A percentile compares a stretch with the other conserved stretches of the same genome.
phyloP scores from a whole-genome alignment of 1,140 invertebrate species.

The Ceratosolen solmsi region DNA sequence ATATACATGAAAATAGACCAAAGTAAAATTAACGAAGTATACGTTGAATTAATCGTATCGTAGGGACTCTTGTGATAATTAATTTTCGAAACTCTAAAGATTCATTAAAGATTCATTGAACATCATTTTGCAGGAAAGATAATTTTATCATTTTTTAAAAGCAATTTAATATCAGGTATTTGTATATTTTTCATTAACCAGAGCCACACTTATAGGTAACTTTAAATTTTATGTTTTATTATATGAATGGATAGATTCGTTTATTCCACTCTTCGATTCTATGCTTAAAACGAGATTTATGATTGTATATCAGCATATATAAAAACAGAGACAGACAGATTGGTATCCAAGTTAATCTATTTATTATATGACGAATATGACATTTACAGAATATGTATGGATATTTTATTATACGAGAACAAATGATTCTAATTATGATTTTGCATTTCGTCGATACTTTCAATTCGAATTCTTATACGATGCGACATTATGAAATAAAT shows the following conservation, averaged over 20 bases:
- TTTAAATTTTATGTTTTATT: no score
- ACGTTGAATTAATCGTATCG: not conserved
- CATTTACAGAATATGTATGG: not conserved
- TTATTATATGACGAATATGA: not conserved
- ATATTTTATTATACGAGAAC: not conserved
- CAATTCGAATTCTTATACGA: not conserved
- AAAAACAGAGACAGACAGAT: not conserved
- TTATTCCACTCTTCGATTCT: no score
- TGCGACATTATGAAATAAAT: not conserved
- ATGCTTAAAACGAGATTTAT: no score
- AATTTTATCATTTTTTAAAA: not conserved
- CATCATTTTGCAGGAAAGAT: not conserved
- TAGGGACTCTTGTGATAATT: not conserved
- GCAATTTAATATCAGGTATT: not conserved
- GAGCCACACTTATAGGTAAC: not conserved
- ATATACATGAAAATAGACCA: not conserved
- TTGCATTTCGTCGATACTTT: not conserved
- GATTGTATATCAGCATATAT: not conserved
- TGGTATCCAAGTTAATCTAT: not conserved
- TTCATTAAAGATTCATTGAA: not conserved
- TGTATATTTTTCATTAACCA: not conserved
- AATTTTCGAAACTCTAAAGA: not conserved
- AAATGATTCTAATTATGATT: not conserved
- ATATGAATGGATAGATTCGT: no score
- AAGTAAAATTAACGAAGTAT: not conserved